phyloP scores from a whole-genome alignment of 2,113 vertebrate species.

The rabbit (Oryctolagus cuniculus) region DNA sequence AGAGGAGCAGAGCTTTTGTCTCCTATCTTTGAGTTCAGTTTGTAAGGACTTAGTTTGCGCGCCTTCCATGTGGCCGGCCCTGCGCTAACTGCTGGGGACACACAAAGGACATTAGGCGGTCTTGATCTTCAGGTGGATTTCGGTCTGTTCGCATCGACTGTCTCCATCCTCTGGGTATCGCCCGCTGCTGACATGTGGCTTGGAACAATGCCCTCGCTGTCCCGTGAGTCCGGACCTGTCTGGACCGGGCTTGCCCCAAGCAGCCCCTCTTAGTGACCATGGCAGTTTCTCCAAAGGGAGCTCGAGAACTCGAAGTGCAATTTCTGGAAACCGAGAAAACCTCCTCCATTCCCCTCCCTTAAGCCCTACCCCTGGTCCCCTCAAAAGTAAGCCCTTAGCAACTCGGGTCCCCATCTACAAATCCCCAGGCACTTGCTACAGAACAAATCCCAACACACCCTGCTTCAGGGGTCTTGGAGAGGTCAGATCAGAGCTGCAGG shows the following conservation, averaged over 20 bases:
- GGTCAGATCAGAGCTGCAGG: slow-evolving; percentile 1
- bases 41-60: not conserved
- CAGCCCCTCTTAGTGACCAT: not conserved
- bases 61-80: not conserved
- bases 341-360: not conserved
- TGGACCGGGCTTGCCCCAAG: not conserved
- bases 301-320: not conserved
- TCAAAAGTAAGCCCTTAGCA: not conserved
- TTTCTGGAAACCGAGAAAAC: not conserved
- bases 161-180: not conserved
- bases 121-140: slow-evolving; percentile 34
- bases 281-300: not conserved
- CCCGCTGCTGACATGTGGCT: not conserved
- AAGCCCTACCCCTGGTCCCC: not conserved
- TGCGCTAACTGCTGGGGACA: not conserved
- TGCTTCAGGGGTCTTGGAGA: not conserved
- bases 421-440: not conserved
- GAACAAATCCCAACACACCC: not conserved
- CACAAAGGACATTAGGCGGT: not conserved
- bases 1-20: slow-evolving; percentile 65
- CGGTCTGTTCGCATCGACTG: not conserved
- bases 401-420: not conserved
- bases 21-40: slow-evolving; percentile 20
- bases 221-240: not conserved
- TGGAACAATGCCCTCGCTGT: slow-evolving; percentile 17